Percentiles rank a stretch among this genome's conserved stretches.
Evolutionary conservation across 37 sponge, comb jelly and placozoan genomes (phyloP).

Genomic region (Ephydatia muelleri): DNA sequence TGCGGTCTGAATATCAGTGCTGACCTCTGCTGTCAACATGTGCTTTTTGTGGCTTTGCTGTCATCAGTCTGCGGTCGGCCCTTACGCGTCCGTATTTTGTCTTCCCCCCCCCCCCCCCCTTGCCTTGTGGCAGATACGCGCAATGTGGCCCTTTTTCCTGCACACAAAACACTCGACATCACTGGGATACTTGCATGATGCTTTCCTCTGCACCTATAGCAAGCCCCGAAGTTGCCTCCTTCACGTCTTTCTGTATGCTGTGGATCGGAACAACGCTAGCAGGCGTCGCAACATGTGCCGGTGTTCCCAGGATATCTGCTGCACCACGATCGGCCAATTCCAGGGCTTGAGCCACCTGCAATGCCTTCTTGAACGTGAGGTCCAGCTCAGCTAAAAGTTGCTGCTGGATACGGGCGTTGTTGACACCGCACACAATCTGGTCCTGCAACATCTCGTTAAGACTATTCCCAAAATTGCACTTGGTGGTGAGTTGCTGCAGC

Average conservation of each 20-base stretch:
- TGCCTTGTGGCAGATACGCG: not conserved
- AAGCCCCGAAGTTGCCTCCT: not conserved
- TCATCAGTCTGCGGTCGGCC: not conserved
- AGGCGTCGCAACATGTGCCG: too few relatives aligned
- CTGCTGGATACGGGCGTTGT: not conserved
- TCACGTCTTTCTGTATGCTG: not conserved
- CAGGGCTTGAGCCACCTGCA: constrained; percentile 13
- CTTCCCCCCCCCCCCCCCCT: not conserved
- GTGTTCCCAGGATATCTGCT: too few relatives aligned
- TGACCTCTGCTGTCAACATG: not conserved
- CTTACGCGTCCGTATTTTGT: not conserved
- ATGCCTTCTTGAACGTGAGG: constrained; percentile 6
- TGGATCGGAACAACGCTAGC: too few relatives aligned
- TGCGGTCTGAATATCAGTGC: not conserved
- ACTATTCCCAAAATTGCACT: not conserved
- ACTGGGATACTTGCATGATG: not conserved
- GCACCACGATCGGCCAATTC: not conserved
- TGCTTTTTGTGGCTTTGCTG: not conserved
- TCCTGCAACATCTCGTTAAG: constrained; percentile 9
- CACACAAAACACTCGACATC: not conserved
- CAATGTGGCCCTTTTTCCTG: not conserved
- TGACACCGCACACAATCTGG: not conserved
- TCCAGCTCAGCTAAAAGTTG: not conserved
- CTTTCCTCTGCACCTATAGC: not conserved
- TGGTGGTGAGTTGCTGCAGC: not conserved